Percentiles rank a stretch among this genome's conserved stretches.
phyloP scores from a whole-genome alignment of 2,113 vertebrate genomes.

The Petrocephalus microphthalmus region DNA sequence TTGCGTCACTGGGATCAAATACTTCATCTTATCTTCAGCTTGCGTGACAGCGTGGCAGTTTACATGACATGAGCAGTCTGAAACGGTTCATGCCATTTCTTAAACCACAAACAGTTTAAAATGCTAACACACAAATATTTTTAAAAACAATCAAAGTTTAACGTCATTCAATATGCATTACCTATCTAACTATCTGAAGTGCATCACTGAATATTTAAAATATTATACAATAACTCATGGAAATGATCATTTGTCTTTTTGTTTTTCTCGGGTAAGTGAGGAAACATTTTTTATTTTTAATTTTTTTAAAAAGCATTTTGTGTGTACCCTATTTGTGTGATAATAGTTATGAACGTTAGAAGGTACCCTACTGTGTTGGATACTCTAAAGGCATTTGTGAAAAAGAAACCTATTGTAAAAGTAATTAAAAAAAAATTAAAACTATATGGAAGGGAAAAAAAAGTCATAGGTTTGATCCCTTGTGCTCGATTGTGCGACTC shows the following conservation, averaged over 20 bases:
- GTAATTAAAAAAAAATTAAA: neutral
- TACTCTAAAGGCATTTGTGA: neutral
- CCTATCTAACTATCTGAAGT: neutral
- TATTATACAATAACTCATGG: neutral
- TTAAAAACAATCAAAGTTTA: neutral
- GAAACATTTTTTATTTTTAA: neutral
- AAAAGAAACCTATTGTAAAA: neutral
- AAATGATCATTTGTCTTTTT: neutral
- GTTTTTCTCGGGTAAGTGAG: neutral
- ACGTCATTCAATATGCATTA: neutral
- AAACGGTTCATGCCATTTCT: neutral
- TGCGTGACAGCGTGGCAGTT: neutral
- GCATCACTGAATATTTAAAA: neutral
- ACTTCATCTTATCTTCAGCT: neutral
- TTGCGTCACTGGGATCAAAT: neutral
- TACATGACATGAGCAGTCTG: neutral
- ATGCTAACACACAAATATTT: neutral
- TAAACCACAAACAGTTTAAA: neutral
- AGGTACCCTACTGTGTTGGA: neutral
- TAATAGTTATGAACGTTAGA: neutral
- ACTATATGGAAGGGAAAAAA: neutral
- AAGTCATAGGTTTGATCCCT: neutral
- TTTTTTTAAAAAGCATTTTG: neutral
- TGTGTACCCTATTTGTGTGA: neutral
- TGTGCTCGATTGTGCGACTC: neutral